Evolutionary conservation across 2,888 invertebrate genomes (phyloP), one percentile per base, ranked within the genome.

Genomic region (Phorcus lineatus): DNA sequence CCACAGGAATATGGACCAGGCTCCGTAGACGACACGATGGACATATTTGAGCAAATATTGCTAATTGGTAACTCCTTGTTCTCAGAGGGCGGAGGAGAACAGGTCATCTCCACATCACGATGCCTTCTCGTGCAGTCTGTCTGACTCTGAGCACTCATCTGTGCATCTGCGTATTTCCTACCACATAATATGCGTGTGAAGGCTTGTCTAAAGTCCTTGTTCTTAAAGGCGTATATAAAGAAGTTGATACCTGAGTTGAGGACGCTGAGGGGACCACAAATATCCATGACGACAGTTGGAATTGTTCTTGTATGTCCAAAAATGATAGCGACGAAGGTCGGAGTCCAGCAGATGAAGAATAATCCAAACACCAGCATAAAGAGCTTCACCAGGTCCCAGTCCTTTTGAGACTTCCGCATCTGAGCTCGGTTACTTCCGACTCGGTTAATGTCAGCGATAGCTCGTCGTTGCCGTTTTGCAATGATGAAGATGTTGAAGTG

Each of bases 341-440:
- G 66, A 16, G 40, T 47, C 78, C 78, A 78, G 24, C 62, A 78
- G 22, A 78, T 40, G 17, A 66, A n/a, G 57, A 78, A 78, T 6
- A 66, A 22, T 0, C 62, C 66, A 17, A 78, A 78, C 24, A 78
- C 78, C 19, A 22, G 17, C 55, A 78, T 17, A 22, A 78, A 78
- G n/a, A 54, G 22, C 24, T 78, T 78, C 0, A 78, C 24, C 4
- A 77, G 28, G 24, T 55, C 54, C 77, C 47, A 47, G 47, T 47
- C 47, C 13, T 47, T 47, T 13, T 47, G 7, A 13, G 47, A 47
- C 22, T 19, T 24, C 57, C 24, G 19, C 7, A 57, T 57, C 16
- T 57, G 6, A 57, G 19, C 24, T 7, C 57, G 57, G 57, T 57
- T 57, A 22, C 0, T 24, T 31, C 54, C 36, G 55, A 24, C 31